Percentiles rank a stretch among this genome's conserved stretches.
Evolutionary conservation across 2,797 vertebrate genomes (phyloP).

Genomic region (Brotula barbata): DNA sequence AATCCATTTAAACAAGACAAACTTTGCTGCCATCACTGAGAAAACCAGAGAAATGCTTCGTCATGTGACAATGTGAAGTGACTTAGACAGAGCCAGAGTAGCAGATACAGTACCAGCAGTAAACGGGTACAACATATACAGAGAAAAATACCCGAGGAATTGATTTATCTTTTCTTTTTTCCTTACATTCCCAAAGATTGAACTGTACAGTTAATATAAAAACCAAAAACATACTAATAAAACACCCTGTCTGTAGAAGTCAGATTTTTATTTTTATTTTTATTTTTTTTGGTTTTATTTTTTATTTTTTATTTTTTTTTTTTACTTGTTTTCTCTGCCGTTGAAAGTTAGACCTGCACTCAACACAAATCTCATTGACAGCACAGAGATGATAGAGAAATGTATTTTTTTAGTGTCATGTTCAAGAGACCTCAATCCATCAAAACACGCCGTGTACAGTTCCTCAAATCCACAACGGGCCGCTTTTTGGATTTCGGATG

Average conservation of each 20-base stretch:
- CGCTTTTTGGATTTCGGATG: conserved; percentile 33
- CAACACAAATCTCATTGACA: conserved; percentile 72
- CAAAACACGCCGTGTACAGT: conserved; percentile 20
- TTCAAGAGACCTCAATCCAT: conserved; percentile 52
- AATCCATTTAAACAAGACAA: conserved; percentile 82
- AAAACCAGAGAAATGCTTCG: conserved; percentile 71
- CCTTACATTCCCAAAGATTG: conserved; percentile 72
- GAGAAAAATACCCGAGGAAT: conserved; percentile 75
- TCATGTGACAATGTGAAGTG: conserved; percentile 71
- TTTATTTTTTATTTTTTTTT: conserved; percentile 31
- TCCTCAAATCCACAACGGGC: conserved; percentile 22
- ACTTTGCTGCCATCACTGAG: conserved; percentile 77
- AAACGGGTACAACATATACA: conserved; percentile 85
- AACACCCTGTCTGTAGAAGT: conserved; percentile 81
- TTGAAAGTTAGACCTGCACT: conserved; percentile 72
- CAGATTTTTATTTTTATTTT: conserved; percentile 35
- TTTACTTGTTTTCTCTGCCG: conserved; percentile 73
- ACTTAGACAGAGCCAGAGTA: conserved; percentile 78
- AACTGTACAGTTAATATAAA: conserved; percentile 82
- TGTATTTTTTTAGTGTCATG: conserved; percentile 19
- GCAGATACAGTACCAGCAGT: conserved; percentile 81
- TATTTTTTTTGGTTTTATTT: conserved; percentile 23
- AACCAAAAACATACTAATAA: conserved; percentile 82
- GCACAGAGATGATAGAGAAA: conserved; percentile 65
- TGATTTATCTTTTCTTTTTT: conserved; percentile 55